A percentile compares a stretch with the other conserved stretches of the same genome.
Evolutionary conservation across 2,888 invertebrate species (phyloP).

Genomic region (Cenopis cana): DNA sequence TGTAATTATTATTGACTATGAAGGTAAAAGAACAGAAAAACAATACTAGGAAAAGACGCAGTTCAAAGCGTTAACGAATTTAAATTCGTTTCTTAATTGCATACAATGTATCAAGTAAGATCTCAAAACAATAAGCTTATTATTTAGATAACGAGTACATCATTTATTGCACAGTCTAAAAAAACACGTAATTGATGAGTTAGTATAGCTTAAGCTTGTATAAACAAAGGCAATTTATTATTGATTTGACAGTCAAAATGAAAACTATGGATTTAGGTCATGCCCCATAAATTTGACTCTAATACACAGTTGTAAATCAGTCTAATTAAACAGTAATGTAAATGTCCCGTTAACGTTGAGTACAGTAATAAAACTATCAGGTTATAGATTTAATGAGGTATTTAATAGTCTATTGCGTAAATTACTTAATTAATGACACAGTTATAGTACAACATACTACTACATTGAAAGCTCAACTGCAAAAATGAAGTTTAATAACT

Average conservation of each 20-base stretch:
- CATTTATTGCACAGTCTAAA: too few species aligned
- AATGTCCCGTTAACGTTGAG: conserved; percentile 26
- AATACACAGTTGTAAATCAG: conserved; percentile 35
- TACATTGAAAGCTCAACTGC: neutral
- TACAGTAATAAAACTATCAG: conserved; percentile 30
- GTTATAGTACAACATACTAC: neutral
- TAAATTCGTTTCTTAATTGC: too few species aligned
- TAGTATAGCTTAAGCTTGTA: neutral
- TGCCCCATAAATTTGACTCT: conserved; percentile 21
- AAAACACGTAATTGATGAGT: neutral
- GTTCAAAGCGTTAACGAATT: neutral
- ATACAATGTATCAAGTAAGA: too few species aligned
- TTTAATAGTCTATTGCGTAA: conserved; percentile 21
- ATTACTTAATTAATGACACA: neutral
- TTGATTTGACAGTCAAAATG: neutral
- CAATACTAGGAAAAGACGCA: neutral
- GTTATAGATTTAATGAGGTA: conserved; percentile 25
- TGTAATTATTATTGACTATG: too few species aligned
- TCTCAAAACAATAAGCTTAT: too few species aligned
- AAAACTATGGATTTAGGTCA: neutral
- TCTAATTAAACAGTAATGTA: conserved; percentile 30
- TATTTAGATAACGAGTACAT: too few species aligned
- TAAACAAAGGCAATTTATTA: neutral
- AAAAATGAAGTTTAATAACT: too few species aligned
- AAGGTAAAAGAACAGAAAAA: neutral